Evolutionary conservation across 2,888 invertebrate species (phyloP), one percentile per base, ranked within the genome.

Genomic region (Xestoiulus laeticollis): DNA sequence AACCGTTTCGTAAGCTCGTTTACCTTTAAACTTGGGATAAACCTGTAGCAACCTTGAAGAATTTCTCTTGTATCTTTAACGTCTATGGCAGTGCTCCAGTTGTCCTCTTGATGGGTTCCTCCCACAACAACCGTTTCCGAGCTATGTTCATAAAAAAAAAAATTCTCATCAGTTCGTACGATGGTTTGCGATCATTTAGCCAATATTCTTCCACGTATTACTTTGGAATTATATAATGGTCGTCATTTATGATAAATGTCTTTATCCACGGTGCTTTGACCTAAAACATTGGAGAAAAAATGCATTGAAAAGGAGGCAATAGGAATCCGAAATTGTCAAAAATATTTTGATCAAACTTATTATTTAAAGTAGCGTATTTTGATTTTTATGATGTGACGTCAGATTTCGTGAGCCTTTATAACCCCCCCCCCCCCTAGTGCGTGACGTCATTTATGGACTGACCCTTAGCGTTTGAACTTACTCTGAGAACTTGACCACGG

Each of bases 201-300:
- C 19, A 30, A 78, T 14, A 12, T 16, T 3, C 16, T 2, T 30
- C 78, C 30, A 78, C 78, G 89, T 91, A 93, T 93, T 93, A 96
- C 96, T 96, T 96, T 19, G 96, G 96, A 91, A 97, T 95, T 16
- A 96, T 94, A 90, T 96, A 96, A 91, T 94, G 93, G 44, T 94
- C 94, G 87, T 93, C 92, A 48, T 94, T 94, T 0, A 95, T 89
- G n/a, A 95, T 90, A 0, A 92, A 93, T 85, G 93, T 92, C 89
- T 93, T 94, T 3, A 95, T 90, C 95, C 96, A 96, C 0, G 95
- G 94, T 3, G 96, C 96, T 87, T 93, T 91, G 0, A 96, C 94
- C 88, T 89, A 88, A 88, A 59, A 32, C 26, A 59, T 53, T 59
- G 59, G 86, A n/a, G n/a, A n/a, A n/a, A n/a, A n/a, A n/a, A n/a